Evolutionary conservation across 2,888 invertebrate genomes (phyloP).

Genomic region (Neoitamus cyanurus): DNA sequence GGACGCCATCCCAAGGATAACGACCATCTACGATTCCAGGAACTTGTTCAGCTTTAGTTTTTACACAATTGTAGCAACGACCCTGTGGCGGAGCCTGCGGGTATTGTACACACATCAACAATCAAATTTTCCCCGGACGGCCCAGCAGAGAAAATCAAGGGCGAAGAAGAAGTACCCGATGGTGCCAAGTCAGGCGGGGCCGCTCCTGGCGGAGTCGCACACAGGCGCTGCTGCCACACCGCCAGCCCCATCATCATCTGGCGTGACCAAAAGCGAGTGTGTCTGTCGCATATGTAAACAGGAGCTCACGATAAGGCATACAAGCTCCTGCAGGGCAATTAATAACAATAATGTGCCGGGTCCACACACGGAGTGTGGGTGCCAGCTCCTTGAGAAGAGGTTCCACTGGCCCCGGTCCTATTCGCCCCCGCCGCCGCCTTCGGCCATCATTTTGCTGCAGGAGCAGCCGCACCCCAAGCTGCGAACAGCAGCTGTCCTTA

Average conservation of each 20-base stretch:
- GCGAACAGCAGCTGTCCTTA: background rate
- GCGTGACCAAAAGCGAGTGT: conserved; percentile 58
- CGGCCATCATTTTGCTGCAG: conserved; percentile 6
- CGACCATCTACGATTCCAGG: conserved; percentile 80
- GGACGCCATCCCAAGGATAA: conserved; percentile 92
- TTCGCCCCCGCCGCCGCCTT: conserved; percentile 51
- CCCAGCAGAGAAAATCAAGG: conserved; percentile 62
- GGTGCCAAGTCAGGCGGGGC: conserved; percentile 49
- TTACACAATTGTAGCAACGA: conserved; percentile 70
- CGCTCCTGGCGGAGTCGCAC: background rate
- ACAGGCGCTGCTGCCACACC: background rate
- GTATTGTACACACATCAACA: conserved; percentile 43
- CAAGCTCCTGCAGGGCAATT: conserved; percentile 75
- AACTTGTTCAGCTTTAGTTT: conserved; percentile 81
- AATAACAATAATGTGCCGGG: conserved; percentile 69
- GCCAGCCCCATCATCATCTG: background rate
- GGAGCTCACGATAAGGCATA: conserved; percentile 75
- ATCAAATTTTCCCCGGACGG: conserved; percentile 48
- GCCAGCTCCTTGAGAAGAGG: conserved; percentile 51
- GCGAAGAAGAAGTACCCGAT: conserved; percentile 60
- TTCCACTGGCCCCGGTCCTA: background rate
- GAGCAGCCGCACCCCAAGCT: background rate
- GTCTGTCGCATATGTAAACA: conserved; percentile 77
- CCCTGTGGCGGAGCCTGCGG: conserved; percentile 59
- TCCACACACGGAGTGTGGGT: conserved; percentile 55